Percentiles rank a stretch among this genome's conserved stretches.
phyloP scores from a whole-genome alignment of 2,113 vertebrate species.

The Callocephalon fimbriatum region DNA sequence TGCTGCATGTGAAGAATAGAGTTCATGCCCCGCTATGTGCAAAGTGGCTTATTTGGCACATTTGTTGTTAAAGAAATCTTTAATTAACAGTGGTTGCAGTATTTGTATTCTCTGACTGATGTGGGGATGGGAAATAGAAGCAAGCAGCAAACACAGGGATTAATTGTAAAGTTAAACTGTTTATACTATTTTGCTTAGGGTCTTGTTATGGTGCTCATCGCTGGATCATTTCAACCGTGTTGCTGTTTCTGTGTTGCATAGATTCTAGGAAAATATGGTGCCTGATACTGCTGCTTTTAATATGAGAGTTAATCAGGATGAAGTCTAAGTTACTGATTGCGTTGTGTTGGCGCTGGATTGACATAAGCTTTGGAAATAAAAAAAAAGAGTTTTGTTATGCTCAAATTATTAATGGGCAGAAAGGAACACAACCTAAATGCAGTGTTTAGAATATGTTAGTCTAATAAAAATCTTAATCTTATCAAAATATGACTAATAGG shows the following conservation, averaged over 20 bases:
- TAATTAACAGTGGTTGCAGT: constrained; percentile 40
- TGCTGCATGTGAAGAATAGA: constrained; percentile 13
- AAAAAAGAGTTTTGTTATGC: neutral
- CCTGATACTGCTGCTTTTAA: neutral
- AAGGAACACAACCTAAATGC: neutral
- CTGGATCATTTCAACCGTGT: neutral
- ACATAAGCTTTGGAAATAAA: neutral
- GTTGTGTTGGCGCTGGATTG: neutral
- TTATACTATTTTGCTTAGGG: neutral
- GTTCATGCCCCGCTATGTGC: neutral
- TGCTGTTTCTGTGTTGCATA: neutral
- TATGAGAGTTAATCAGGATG: neutral
- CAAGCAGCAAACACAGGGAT: neutral
- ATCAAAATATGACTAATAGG: neutral
- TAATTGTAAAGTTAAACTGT: constrained; percentile 24
- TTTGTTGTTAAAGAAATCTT: constrained; percentile 35
- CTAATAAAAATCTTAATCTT: neutral
- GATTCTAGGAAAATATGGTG: neutral
- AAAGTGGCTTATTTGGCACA: constrained; percentile 24
- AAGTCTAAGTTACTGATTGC: neutral
- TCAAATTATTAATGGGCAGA: neutral
- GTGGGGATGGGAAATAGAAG: neutral
- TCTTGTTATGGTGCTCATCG: neutral
- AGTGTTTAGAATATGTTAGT: neutral
- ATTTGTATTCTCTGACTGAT: constrained; percentile 27